Percentiles rank a stretch among this genome's conserved stretches.
phyloP scores from a whole-genome alignment of 2,113 vertebrate species.

The Scophthalmus maximus region DNA sequence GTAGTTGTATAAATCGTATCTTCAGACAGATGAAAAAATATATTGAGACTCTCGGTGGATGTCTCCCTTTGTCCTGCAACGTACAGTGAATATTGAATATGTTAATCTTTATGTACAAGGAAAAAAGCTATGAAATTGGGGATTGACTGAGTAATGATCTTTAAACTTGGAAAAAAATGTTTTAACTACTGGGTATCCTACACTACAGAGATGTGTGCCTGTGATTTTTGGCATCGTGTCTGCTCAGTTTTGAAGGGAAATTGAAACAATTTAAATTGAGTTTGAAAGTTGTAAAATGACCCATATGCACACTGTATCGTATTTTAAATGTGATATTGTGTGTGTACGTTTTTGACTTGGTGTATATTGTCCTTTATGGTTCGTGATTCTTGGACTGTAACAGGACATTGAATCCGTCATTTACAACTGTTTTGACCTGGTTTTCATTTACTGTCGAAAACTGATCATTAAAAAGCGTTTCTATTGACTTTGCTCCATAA shows the following conservation, averaged over 20 bases:
- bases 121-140: background rate
- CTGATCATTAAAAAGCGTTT: background rate
- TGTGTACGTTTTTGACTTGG: background rate
- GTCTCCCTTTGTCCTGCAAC: too few relatives aligned
- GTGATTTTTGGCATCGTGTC: background rate
- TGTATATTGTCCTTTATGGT: background rate
- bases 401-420: background rate
- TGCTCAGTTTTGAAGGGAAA: background rate
- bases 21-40: constrained; percentile 1
- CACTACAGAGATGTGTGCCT: too few relatives aligned
- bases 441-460: background rate
- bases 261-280: background rate
- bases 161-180: too few relatives aligned
- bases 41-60: too few relatives aligned
- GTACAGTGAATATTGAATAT: background rate
- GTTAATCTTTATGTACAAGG: background rate
- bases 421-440: background rate
- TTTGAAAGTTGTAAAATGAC: background rate
- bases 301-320: background rate
- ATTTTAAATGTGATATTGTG: background rate
- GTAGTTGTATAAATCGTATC: constrained; percentile 12
- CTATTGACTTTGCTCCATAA: background rate
- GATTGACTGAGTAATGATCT: background rate
- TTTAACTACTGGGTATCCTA: too few relatives aligned
- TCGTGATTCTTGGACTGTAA: background rate